Evolutionary conservation across 2,888 invertebrate genomes (phyloP), one percentile per base, ranked within the genome.

Genomic region (Drosophila barbarae): DNA sequence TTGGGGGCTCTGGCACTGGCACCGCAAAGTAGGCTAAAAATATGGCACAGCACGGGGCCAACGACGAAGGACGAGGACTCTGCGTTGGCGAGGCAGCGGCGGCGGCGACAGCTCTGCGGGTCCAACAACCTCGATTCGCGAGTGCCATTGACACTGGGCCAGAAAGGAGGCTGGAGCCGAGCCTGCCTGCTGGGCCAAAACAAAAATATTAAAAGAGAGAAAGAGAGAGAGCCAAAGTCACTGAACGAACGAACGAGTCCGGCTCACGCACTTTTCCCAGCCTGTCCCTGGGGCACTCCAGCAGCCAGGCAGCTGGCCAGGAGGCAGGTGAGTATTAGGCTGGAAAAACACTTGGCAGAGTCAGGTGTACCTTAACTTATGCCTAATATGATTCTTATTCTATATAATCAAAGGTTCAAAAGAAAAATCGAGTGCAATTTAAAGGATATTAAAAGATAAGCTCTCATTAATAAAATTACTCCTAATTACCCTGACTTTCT

Each of bases 21-120:
- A 74, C 76, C 80, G 52, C 68, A 77, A 81, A 81, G 83, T 81
- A 81, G 80, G 83, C 80, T 83, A 81, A 74, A 77, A 80, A 80
- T 77, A 77, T 82, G 72, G 82, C 75, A 74, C 74, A 77, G 57
- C 49, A 52, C 18, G 53, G 55, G 52, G 56, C 47, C 51, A 21
- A 36, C 34, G n/a, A 35, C 61, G 35, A 54, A 36, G 35, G 55
- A 58, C 56, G 41, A 30, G 32, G 34, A 30, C 41, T 36, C 41
- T 41, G 35, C 57, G 35, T n/a, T 46, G 50, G 41, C 26, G 47
- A 46, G 34, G 9, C 32, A 12, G 30, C 46, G 15, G 18, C 58
- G 41, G 2, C 30, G 42, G 55, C 55, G 57, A 18, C 58, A 55
- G 51, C 70, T 76, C 59, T 69, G 41, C 44, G 74, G 73, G 83